Conservation (phyloP, 2,888 invertebrate genomes). For the Callyntrura sp. region DNA sequence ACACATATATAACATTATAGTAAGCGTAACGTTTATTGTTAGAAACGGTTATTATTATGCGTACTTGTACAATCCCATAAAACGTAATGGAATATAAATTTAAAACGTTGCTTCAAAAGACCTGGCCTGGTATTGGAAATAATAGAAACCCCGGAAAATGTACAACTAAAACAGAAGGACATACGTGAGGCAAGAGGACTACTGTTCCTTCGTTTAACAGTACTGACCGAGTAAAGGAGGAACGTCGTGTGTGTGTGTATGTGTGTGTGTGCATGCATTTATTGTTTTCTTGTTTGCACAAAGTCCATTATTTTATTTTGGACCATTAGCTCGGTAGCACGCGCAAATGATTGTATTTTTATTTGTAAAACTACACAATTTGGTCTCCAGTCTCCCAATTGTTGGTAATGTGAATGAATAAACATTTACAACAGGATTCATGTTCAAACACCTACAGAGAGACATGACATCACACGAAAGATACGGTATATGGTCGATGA, state of each 20-base stretch:
- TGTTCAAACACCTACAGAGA: neutral
- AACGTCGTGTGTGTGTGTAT: too few relatives aligned
- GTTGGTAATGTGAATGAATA: constrained; percentile 35
- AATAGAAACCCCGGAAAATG: too few relatives aligned
- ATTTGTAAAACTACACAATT: constrained; percentile 50
- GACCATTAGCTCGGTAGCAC: constrained; percentile 57
- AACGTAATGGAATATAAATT: constrained; percentile 51
- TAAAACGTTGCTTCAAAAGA: constrained; percentile 26
- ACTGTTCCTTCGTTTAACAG: too few relatives aligned
- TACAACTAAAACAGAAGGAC: too few relatives aligned
- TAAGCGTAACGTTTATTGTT: constrained; percentile 24
- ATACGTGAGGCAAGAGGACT: too few relatives aligned
- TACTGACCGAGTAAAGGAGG: too few relatives aligned
- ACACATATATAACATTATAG: neutral
- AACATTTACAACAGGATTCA: constrained; percentile 42
- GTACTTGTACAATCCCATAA: constrained; percentile 30
- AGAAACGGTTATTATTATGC: constrained; percentile 53
- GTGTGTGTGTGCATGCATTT: constrained; percentile 35
- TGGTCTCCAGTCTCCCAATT: constrained; percentile 56
- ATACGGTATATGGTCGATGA: constrained; percentile 54
- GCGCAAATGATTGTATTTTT: constrained; percentile 57
- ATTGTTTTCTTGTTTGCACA: constrained; percentile 56
- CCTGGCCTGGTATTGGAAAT: neutral
- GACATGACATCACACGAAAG: neutral
- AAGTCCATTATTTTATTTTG: constrained; percentile 68